Evolutionary conservation across 1,140 invertebrate species (phyloP), one percentile per base, ranked within the genome.

Genomic region (Paralvinella palmiformis): DNA sequence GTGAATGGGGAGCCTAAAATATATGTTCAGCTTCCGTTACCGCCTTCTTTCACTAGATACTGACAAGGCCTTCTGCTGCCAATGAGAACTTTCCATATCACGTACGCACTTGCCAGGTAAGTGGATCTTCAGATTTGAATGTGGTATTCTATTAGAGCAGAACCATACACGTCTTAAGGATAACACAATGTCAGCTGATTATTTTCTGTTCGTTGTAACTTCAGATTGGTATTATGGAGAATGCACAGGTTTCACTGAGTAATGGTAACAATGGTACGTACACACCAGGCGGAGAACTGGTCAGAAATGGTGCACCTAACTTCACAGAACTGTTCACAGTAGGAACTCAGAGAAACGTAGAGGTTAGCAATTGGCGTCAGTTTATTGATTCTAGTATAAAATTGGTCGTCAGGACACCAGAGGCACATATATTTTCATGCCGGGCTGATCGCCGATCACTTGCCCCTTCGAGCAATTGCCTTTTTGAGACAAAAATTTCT

Each of bases 71-170:
- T 24, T 86, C 88, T 10, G 86, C 87, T 53, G 88, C 89, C 1
- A 92, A 92, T 70, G 88, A 87, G 69, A 91, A 91, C 71, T 92
- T 93, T 72, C 91, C 91, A 0, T 94, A 89, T 75, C 91, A 93
- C 73, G 88, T 93, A 0, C 76, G 88, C 53, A 92, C 91, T 0
- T 88, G 89, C 7, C 91, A 93, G 79, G 82, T 84, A 65, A 57
- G n/a, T n/a, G n/a, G n/a, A n/a, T n/a, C n/a, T n/a, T n/a, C n/a
- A n/a, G n/a, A n/a, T n/a, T n/a, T 20, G 37, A 10, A 10, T 10
- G 10, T n/a, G 37, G 37, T 41, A 10, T 41, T 41, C 37, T 41
- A 10, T 41, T 10, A n/a, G 37, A n/a, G n/a, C 37, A n/a, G 37
- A 10, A n/a, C 37, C 10, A 41, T 41, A 41, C n/a, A 10, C n/a